phyloP scores from a whole-genome alignment of 1,140 invertebrate genomes.

The Ceratitis capitata region DNA sequence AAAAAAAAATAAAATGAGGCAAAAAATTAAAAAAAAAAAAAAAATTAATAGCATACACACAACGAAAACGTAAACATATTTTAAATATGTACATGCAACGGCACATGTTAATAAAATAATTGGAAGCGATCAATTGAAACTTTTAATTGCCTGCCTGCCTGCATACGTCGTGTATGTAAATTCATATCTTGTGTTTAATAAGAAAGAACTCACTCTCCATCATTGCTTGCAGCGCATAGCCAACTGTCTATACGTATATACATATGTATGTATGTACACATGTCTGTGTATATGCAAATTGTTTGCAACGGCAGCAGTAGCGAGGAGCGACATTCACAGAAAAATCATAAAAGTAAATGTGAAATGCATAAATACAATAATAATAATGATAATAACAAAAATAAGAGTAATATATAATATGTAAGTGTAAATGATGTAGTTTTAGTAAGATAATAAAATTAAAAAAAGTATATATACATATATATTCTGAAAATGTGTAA shows the following conservation, averaged over 20 bases:
- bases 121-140: neutral
- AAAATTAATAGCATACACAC: neutral
- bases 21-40: neutral
- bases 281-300: neutral
- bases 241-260: no score
- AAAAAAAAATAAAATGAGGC: neutral
- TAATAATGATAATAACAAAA: neutral
- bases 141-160: neutral
- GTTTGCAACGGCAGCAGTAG: neutral
- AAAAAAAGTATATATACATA: slow-evolving; percentile 24
- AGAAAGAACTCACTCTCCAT: no score
- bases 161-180: neutral
- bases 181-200: neutral
- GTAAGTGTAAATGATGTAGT: neutral
- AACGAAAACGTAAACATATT: neutral
- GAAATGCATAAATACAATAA: neutral
- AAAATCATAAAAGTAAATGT: neutral
- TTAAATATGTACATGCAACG: neutral
- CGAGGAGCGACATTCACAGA: neutral
- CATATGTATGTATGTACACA: neutral
- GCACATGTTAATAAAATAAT: neutral
- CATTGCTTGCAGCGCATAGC: no score
- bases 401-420: neutral
- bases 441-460: slow-evolving; percentile 6
- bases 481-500: slow-evolving; percentile 35